phyloP scores from a whole-genome alignment of 2,888 invertebrate genomes.

The Drosophila maculinotata region DNA sequence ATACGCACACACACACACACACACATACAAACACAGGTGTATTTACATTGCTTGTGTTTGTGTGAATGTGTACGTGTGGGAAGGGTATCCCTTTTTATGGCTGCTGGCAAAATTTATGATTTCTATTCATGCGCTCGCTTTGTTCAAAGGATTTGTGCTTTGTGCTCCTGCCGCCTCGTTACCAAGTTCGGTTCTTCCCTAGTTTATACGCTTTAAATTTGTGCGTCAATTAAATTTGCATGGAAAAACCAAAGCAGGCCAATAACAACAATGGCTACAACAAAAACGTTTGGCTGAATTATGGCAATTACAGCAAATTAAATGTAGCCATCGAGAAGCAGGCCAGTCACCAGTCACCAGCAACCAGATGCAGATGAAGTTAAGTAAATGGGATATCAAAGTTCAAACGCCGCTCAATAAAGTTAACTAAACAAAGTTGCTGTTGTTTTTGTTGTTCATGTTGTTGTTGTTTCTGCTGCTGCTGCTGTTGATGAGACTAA shows the following conservation, averaged over 20 bases:
- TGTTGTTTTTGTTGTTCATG: slow-evolving; percentile 9
- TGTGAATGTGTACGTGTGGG: slow-evolving; percentile 17
- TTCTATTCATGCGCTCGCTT: slow-evolving; percentile 65
- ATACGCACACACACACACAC: slow-evolving; percentile 22
- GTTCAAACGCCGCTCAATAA: slow-evolving; percentile 74
- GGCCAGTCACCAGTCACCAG: slow-evolving; percentile 1
- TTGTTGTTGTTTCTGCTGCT: slow-evolving; percentile 8
- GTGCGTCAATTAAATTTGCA: slow-evolving; percentile 66
- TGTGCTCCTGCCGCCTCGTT: slow-evolving; percentile 48
- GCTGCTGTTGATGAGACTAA: slow-evolving; percentile 60
- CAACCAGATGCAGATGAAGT: slow-evolving; percentile 45
- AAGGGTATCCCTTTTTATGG: slow-evolving; percentile 68
- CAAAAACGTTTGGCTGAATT: slow-evolving; percentile 56
- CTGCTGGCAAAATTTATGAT: slow-evolving; percentile 77
- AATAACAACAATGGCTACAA: slow-evolving; percentile 32
- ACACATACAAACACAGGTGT: slow-evolving; percentile 3
- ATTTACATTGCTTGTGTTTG: slow-evolving; percentile 42
- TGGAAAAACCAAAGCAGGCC: slow-evolving; percentile 46
- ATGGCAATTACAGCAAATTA: slow-evolving; percentile 78
- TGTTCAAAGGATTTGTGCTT: slow-evolving; percentile 76
- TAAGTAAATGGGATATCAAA: slow-evolving; percentile 66
- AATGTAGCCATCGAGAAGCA: slow-evolving; percentile 33
- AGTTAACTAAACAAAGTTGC: slow-evolving; percentile 70
- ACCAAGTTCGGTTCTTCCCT: slow-evolving; percentile 22
- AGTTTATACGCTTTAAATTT: slow-evolving; percentile 71